Evolutionary conservation across 2,888 invertebrate species (phyloP), one percentile per base, ranked within the genome.

Genomic region (Epicampocera succincta): DNA sequence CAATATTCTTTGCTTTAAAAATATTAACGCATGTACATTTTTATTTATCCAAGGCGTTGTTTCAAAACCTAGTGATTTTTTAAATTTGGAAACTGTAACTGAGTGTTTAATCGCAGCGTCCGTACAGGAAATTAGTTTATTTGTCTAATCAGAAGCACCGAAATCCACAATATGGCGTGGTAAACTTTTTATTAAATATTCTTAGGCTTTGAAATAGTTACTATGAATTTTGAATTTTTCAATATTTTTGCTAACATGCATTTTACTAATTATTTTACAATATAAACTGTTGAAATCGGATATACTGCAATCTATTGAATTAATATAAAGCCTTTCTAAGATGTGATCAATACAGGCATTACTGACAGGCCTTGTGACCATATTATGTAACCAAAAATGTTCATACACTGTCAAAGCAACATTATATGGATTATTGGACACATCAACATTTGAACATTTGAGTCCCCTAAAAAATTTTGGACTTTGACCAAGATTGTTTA

Each of bases 361-460:
- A 33, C 33, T 63, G 3, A 6, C n/a, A 33, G 63, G 63, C 17
- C 63, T 63, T 48, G 48, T 63, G 48, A 48, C 29, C 48, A 65
- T 50, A 48, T 65, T 38, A 9, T 65, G 65, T 17, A 38, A 38
- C 38, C 38, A 33, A 17, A 12, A 17, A 50, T 33, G 33, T 15
- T 63, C 42, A 52, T 25, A 52, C 25, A 52, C 25, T 52, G 25
- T 5, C 50, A 52, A 25, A 25, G 25, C 50, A 3, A 52, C n/a
- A 52, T 52, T 25, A 25, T 5, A 21, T 52, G 13, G 50, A 52
- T n/a, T 60, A 6, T 21, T 6, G n/a, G 44, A 44, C 42, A 61
- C 44, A 61, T 44, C 61, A 61, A 61, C 29, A 17, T 61, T 21
- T 40, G 60, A 60, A 42, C n/a, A n/a, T n/a, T n/a, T n/a, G n/a